Percentiles rank a stretch among this genome's conserved stretches.
Conservation (phyloP, 1,140 invertebrate genomes). For the Tribolium madens region DNA sequence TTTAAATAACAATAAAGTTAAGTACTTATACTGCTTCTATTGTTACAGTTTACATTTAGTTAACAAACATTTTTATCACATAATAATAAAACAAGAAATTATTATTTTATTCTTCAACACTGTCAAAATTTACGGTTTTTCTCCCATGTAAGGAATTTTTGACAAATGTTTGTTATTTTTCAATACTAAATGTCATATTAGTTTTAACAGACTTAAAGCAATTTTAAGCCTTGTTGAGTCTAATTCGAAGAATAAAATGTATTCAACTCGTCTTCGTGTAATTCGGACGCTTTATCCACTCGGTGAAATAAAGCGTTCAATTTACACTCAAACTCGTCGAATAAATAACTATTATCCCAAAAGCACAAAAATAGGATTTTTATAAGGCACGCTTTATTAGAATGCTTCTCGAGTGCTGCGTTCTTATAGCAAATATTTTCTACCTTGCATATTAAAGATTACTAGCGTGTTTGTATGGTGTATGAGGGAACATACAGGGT, state of each 20-base stretch:
- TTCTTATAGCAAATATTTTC: conserved; percentile 1
- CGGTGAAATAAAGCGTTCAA: too few relatives aligned
- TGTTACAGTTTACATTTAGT: background rate
- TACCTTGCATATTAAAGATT: conserved; percentile 5
- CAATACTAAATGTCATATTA: too few relatives aligned
- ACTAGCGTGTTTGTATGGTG: background rate
- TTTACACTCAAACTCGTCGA: too few relatives aligned
- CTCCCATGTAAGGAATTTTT: too few relatives aligned
- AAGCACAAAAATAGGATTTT: background rate
- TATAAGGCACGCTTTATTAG: conserved; percentile 27
- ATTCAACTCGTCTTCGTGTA: too few relatives aligned
- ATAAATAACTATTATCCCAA: too few relatives aligned
- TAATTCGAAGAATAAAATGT: too few relatives aligned
- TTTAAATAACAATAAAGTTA: conserved; percentile 11
- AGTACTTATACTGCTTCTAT: background rate
- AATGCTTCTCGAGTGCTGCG: background rate
- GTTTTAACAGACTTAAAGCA: too few relatives aligned
- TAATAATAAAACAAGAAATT: background rate
- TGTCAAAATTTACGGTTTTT: too few relatives aligned
- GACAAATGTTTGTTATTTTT: too few relatives aligned
- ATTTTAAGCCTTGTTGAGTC: too few relatives aligned
- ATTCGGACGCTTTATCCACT: too few relatives aligned
- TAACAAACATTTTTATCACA: background rate
- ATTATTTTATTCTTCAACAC: background rate
- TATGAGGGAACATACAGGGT: background rate